Percentiles rank a stretch among this genome's conserved stretches.
These are phyloP conservation scores for Pseudachorutes palmiensis DNA, from an alignment of 1,140 invertebrate species.

Conservation along the genomic window DNA sequence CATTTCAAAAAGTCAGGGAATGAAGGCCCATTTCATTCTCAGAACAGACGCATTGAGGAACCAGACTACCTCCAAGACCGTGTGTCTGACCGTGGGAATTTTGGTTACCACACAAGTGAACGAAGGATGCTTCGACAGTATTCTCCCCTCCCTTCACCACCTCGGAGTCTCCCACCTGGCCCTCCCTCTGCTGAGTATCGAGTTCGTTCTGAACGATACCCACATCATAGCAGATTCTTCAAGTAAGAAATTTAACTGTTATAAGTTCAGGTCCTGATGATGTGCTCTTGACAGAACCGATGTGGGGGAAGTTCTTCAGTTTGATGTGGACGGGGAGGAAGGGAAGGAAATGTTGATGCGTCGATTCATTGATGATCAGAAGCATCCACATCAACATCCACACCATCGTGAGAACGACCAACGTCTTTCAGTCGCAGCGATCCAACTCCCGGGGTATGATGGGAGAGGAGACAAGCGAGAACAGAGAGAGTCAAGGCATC, in stretches of 20 bases:
- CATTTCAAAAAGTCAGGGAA: too few species aligned
- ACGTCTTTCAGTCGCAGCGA: background rate
- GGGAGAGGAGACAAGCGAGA: too few species aligned
- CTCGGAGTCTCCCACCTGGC: constrained; percentile 22
- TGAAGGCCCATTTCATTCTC: too few species aligned
- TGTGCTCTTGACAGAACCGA: constrained; percentile 24
- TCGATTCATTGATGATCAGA: constrained; percentile 34
- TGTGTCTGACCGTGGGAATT: too few species aligned
- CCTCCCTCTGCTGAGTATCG: too few species aligned
- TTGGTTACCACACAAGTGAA: constrained; percentile 11
- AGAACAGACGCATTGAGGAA: too few species aligned
- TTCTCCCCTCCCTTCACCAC: constrained; percentile 11
- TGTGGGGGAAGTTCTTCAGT: constrained; percentile 35
- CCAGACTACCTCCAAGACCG: too few species aligned
- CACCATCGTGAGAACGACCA: background rate
- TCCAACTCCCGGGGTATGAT: too few species aligned
- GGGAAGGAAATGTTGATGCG: constrained; percentile 37
- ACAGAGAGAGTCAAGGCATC: too few species aligned
- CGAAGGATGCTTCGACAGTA: constrained; percentile 5
- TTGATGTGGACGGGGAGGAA: constrained; percentile 33
- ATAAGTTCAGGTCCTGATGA: background rate
- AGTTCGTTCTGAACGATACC: background rate
- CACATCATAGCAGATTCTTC: background rate
- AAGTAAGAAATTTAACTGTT: background rate
- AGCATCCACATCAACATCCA: constrained; percentile 11